Conservation (phyloP, 1,140 invertebrate species). For the Acromyrmex heyeri region DNA sequence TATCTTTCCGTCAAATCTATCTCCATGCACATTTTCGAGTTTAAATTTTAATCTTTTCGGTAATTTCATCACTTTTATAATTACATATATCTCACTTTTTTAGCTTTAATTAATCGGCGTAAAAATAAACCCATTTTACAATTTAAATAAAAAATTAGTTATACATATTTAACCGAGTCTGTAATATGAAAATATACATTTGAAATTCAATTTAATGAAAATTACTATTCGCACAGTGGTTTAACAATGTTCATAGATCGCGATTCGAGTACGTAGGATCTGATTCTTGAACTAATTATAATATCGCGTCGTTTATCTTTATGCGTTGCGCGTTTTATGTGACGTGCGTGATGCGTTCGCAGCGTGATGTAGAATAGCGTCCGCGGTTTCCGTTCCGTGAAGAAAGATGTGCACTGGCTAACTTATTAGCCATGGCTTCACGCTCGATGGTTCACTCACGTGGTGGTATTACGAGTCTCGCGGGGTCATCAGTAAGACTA, state of each 20-base stretch:
- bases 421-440: slow-evolving; percentile 27
- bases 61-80: not conserved
- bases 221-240: not conserved
- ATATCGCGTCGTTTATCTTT: slow-evolving; percentile 33
- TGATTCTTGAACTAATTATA: not conserved
- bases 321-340: not conserved
- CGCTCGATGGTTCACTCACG: slow-evolving; percentile 19
- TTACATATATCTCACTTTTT: not conserved
- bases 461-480: slow-evolving; percentile 9
- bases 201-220: slow-evolving; percentile 9
- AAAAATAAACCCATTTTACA: not conserved
- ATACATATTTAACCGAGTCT: not conserved
- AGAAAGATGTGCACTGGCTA: slow-evolving; percentile 29
- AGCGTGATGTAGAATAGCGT: not conserved
- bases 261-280: not conserved
- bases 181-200: not conserved
- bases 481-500: not conserved
- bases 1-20: not conserved
- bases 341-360: slow-evolving; percentile 31
- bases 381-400: slow-evolving; percentile 32
- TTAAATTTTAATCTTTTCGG: not conserved
- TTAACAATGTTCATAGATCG: not conserved
- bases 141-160: not conserved
- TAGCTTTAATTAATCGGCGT: not conserved
- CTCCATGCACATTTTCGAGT: not conserved